phyloP scores from a whole-genome alignment of 53 echinoderm and acorn worm species.

The Echinometra lucunter region DNA sequence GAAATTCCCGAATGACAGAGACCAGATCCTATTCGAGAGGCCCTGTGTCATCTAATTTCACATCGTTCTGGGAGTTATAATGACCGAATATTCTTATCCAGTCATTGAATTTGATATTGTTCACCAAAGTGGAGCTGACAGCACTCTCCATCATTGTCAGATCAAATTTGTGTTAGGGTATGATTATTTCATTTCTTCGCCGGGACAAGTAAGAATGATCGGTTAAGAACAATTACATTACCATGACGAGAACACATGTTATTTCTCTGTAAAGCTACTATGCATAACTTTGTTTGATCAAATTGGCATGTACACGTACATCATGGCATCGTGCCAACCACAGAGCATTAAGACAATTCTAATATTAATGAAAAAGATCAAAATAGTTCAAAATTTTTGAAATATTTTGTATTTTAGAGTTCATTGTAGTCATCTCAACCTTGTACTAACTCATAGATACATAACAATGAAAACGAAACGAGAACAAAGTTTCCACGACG shows the following conservation, averaged over 20 bases:
- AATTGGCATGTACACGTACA: background rate
- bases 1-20: slow-evolving; percentile 50
- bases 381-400: no score
- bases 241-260: background rate
- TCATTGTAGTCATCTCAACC: background rate
- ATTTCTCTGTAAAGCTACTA: background rate
- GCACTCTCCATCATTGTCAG: slow-evolving; percentile 32
- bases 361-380: no score
- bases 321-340: background rate
- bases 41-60: slow-evolving; percentile 19
- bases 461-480: background rate
- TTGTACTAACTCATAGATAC: background rate
- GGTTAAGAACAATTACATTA: slow-evolving; percentile 13
- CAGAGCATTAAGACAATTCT: background rate
- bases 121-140: slow-evolving; percentile 45
- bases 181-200: background rate
- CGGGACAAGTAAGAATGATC: background rate
- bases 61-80: slow-evolving; percentile 2
- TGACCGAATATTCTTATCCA: slow-evolving; percentile 11
- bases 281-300: background rate
- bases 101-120: slow-evolving; percentile 39
- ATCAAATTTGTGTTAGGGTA: slow-evolving; percentile 16
- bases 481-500: background rate
- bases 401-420: no score
- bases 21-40: slow-evolving; percentile 23